phyloP scores from a whole-genome alignment of 2,797 vertebrate species.

The Anas flavirostris region DNA sequence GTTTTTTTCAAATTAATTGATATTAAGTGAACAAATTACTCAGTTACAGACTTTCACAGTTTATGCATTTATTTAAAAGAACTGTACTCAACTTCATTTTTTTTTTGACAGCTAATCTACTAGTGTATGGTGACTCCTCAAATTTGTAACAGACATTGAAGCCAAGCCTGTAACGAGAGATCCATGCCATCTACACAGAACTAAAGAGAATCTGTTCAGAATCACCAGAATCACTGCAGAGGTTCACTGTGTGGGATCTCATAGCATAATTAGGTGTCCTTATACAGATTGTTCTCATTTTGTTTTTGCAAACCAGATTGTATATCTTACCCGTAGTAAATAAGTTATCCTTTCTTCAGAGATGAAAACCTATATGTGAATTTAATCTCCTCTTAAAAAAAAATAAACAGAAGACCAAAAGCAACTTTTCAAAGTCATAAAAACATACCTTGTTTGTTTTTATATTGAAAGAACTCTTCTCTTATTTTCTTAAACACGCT shows the following conservation, averaged over 20 bases:
- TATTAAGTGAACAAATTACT: neutral
- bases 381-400: neutral
- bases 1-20: neutral
- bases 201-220: neutral
- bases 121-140: neutral
- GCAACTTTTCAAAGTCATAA: neutral
- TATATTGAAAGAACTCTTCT: neutral
- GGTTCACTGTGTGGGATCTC: neutral
- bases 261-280: neutral
- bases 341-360: neutral
- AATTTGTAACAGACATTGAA: neutral
- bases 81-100: neutral
- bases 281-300: neutral
- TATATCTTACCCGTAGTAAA: neutral
- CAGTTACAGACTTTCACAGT: neutral
- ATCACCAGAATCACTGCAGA: neutral
- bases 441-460: conserved; percentile 19
- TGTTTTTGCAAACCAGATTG: neutral
- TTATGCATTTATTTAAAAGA: neutral
- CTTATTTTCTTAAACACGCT: conserved; percentile 11
- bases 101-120: neutral
- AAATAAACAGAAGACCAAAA: neutral
- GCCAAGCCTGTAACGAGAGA: neutral
- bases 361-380: neutral
- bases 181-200: neutral